Evolutionary conservation across 2,888 invertebrate genomes (phyloP).

Genomic region (Oscheius myriophilus): DNA sequence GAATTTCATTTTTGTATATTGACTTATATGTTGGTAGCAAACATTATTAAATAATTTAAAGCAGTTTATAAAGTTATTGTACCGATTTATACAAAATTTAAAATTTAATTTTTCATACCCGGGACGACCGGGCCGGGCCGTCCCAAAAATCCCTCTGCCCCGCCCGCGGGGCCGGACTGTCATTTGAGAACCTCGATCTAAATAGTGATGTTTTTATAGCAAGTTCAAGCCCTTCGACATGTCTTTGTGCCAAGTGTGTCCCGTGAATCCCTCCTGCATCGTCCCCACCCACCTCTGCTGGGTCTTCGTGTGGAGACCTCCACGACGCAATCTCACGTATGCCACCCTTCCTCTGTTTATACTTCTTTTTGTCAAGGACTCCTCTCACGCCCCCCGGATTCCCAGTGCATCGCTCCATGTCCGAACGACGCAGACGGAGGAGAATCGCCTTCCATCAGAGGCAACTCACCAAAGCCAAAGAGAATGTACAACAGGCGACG

Average conservation of each 20-base stretch:
- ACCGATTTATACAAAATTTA: too few relatives aligned
- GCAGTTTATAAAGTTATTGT: too few relatives aligned
- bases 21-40: too few relatives aligned
- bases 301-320: conserved; percentile 33
- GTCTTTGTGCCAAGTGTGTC: conserved; percentile 29
- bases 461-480: neutral
- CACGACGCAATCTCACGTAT: conserved; percentile 3
- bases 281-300: conserved; percentile 33
- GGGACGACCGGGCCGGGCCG: too few relatives aligned
- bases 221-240: conserved; percentile 25
- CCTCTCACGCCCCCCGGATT: neutral
- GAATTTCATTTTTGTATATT: too few relatives aligned
- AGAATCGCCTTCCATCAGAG: conserved; percentile 18
- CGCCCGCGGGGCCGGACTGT: too few relatives aligned
- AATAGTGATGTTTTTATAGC: neutral
- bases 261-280: conserved; percentile 24
- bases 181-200: too few relatives aligned
- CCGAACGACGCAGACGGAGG: conserved; percentile 7
- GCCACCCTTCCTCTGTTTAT: neutral
- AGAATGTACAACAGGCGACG: conserved; percentile 1
- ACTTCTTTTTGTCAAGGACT: neutral
- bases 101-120: too few relatives aligned
- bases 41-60: too few relatives aligned
- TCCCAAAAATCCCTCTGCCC: too few relatives aligned
- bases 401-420: neutral